Base-by-base conservation (phyloP, 2,113 vertebrate species). In the Nerophis ophidion region DNA sequence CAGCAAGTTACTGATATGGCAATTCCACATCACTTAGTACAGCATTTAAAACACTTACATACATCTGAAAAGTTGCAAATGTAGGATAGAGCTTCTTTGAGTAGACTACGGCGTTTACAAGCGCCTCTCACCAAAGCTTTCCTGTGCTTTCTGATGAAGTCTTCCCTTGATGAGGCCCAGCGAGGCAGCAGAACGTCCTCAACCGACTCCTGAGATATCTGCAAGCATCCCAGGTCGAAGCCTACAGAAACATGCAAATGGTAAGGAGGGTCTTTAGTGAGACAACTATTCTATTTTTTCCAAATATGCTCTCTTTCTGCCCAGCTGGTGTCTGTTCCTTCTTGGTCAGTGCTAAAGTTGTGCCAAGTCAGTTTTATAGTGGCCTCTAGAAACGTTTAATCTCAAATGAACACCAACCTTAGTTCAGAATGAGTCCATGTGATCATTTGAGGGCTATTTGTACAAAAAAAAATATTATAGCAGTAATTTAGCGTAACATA, bases 121-220 rank as follows among this genome's bases (percentile, higher is more conserved):
- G 8, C 12, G 33, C 26, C 2, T 36, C 90, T 92, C 86, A 98
- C 97, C 91, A 99, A 81, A 7, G 97, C 97, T 71, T 87, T 89
- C 48, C 91, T 88, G 83, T 99, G 97, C 79, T 98, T 92, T 63
- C 81, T 89, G 89, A 98, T 94, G 83, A 99, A 99, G 71, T 99
- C 96, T 71, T 98, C 97, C 0, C 84, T 92, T 4, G 93, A 97
- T 8, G 75, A 78, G 0, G 97, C 96, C 97, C 97, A 99, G 0
- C 78, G 85, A 0, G 97, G 97, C 71, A 99, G 84, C 48, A 95
- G 86, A 60, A 98, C 95, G 0, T 96, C 83, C 0, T 73, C 82
- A 60, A 99, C 95, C 9, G 91, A 78, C 52, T 98, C 95, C 0
- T 93, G 93, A 74, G 92, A 95, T 64, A 98, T 87, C 89, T 99